phyloP scores from a whole-genome alignment of 2,113 vertebrate species.

The Meles meles region DNA sequence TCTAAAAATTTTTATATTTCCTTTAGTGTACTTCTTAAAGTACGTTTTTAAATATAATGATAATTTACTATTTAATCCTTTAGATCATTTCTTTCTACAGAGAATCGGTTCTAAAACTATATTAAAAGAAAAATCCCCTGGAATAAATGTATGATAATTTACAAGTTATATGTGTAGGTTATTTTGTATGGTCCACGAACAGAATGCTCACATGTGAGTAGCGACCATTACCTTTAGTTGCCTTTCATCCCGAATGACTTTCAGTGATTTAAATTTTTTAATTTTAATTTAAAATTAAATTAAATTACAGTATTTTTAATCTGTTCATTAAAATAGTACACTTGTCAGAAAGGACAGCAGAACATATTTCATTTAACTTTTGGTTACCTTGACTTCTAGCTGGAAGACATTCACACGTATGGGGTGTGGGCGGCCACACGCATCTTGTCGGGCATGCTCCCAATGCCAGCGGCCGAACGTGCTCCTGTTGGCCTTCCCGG shows the following conservation, averaged over 20 bases:
- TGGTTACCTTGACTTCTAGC: background rate
- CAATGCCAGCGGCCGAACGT: background rate
- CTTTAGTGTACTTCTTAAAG: background rate
- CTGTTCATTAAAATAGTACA: background rate
- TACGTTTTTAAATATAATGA: background rate
- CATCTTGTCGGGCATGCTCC: too few relatives aligned
- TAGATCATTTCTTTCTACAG: background rate
- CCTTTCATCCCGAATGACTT: background rate
- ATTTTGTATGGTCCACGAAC: background rate
- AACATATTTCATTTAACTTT: background rate
- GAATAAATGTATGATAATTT: background rate
- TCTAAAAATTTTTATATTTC: background rate
- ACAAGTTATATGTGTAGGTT: background rate
- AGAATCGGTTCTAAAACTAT: background rate
- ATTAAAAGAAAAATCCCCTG: background rate
- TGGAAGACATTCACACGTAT: background rate
- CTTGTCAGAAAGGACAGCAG: background rate
- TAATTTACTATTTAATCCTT: background rate
- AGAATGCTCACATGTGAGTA: background rate
- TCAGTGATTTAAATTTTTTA: background rate
- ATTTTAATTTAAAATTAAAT: too few relatives aligned
- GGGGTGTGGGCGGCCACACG: rapidly evolving
- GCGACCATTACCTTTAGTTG: background rate
- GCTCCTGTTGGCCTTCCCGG: too few relatives aligned
- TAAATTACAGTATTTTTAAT: background rate